phyloP scores from a whole-genome alignment of 2,888 invertebrate species.

The Lymantria dispar region DNA sequence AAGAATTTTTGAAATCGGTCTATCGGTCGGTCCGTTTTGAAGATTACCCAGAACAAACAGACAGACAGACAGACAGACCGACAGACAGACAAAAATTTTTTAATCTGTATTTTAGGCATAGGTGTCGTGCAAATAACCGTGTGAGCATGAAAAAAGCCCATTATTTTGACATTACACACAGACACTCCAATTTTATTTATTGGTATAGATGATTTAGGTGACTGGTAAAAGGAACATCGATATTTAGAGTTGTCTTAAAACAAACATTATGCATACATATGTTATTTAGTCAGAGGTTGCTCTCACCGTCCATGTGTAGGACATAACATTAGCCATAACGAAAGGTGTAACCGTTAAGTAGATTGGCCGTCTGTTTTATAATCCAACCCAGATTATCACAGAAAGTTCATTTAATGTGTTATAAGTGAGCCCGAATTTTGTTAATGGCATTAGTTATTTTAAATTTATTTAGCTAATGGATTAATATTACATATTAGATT shows the following conservation, averaged over 20 bases:
- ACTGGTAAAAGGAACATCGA: too few species aligned
- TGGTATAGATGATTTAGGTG: too few species aligned
- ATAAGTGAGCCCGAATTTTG: conserved; percentile 17
- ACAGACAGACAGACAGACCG: too few species aligned
- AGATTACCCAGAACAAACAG: too few species aligned
- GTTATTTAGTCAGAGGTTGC: conserved; percentile 2
- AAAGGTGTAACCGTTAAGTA: conserved; percentile 39
- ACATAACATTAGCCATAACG: conserved; percentile 23
- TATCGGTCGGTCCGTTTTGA: too few species aligned
- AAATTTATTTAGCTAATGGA: conserved; percentile 24
- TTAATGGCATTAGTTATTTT: conserved; percentile 33
- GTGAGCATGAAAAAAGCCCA: too few species aligned
- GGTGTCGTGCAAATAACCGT: too few species aligned
- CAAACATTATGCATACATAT: not conserved
- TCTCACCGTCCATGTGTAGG: not conserved
- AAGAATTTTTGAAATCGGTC: too few species aligned
- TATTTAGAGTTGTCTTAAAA: not conserved
- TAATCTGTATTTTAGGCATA: too few species aligned
- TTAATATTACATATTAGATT: conserved; percentile 1
- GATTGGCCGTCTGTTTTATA: conserved; percentile 34
- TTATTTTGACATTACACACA: too few species aligned
- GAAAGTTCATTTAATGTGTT: conserved; percentile 29
- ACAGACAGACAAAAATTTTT: too few species aligned
- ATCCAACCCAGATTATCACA: conserved; percentile 37
- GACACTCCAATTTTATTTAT: too few species aligned